Evolutionary conservation across 1,140 invertebrate genomes (phyloP).

Genomic region (Druon quercuslanigerum): DNA sequence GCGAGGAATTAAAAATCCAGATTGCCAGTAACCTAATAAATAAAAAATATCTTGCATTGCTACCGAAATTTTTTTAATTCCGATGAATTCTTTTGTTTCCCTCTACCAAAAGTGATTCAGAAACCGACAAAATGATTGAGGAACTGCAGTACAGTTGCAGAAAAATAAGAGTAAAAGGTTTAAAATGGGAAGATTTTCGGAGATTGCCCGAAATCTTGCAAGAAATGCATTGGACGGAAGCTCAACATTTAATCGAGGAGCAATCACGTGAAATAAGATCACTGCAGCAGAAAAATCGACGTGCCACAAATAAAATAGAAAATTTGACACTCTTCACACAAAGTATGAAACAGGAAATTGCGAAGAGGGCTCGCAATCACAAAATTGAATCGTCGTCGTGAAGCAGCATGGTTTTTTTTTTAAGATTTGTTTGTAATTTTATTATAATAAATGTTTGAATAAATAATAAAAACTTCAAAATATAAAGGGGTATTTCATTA

Average conservation of each 20-base stretch:
- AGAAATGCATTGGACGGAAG: slow-evolving; percentile 5
- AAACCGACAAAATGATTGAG: background rate
- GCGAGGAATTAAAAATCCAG: too few relatives aligned
- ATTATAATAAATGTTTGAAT: too few relatives aligned
- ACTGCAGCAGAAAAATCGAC: background rate
- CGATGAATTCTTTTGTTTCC: background rate
- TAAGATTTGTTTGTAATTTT: too few relatives aligned
- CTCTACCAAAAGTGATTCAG: background rate
- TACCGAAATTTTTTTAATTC: too few relatives aligned
- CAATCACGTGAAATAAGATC: background rate
- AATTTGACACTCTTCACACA: background rate
- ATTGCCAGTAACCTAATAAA: too few relatives aligned
- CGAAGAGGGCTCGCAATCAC: background rate
- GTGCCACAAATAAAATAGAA: background rate
- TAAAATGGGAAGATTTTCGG: background rate
- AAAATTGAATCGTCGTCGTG: background rate
- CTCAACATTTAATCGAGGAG: background rate
- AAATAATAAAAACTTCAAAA: too few relatives aligned
- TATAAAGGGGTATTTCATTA: too few relatives aligned
- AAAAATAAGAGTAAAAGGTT: background rate
- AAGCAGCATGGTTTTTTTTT: background rate
- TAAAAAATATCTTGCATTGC: too few relatives aligned
- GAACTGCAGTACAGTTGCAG: background rate
- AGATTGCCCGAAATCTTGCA: background rate
- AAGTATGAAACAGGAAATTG: background rate